Evolutionary conservation across 37 sponge, comb jelly and placozoan species (phyloP), one percentile per base, ranked within the genome.

Genomic region (Cladorhizidae sp.): DNA sequence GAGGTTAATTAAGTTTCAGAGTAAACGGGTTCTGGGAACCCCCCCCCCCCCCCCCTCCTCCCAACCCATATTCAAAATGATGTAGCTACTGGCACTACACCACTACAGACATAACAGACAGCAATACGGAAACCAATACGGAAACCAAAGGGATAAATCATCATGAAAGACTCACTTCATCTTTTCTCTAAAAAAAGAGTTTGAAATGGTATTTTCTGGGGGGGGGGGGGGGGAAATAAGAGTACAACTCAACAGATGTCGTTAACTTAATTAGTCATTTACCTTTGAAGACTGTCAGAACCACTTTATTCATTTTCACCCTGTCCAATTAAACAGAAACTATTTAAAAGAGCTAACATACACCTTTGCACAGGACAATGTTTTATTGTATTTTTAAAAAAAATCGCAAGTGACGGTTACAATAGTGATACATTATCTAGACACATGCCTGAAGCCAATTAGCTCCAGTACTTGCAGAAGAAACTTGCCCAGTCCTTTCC

Each of bases 211-310:
- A 57, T 89, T 89, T 31, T 89, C 90, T 89, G 80, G n/a, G 80
- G 1, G 28, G 12, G 33, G 22, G 64, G 25, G 45, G 2, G 0
- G 25, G 26, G 41, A 57, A 28, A 58, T 61, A 12, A 59, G 23
- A 78, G 18, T 22, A 29, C 17, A 73, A 12, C 2, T 2, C 3
- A 9, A 73, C 8, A 45, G n/a, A 40, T 29, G 52, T 11, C 2
- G 49, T 9, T 45, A 9, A 45, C 49, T 45, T 45, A 12, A 45
- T 9, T 45, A 12, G 49, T 45, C 9, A 12, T 5, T 45, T 75
- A 94, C 92, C 88, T 87, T 94, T 90, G 55, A 94, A 94, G 0
- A 84, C 88, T 26, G 94, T 94, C 41, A 84, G 50, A 22, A 94
- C 78, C 3, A 94, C 84, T 64, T 94, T 94, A 57, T 40, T 78